phyloP scores from a whole-genome alignment of 2,888 invertebrate species.

The Idaea straminata region DNA sequence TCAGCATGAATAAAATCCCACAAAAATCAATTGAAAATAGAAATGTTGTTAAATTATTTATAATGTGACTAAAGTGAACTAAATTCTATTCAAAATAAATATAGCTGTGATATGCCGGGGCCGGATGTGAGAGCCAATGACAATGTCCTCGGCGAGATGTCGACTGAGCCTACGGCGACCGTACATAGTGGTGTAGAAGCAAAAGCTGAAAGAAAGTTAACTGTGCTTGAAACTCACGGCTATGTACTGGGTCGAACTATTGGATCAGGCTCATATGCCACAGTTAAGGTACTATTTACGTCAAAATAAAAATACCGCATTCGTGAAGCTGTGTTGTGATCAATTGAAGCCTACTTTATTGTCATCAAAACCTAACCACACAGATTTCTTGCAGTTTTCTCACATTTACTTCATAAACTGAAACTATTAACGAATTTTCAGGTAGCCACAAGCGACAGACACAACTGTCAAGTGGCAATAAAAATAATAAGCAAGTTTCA shows the following conservation, averaged over 20 bases:
- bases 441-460: slow-evolving; percentile 87
- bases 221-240: slow-evolving; percentile 89
- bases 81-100: slow-evolving; percentile 53
- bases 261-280: slow-evolving; percentile 91
- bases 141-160: slow-evolving; percentile 75
- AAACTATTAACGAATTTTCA: slow-evolving; percentile 35
- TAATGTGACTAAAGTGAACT: slow-evolving; percentile 60
- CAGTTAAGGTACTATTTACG: slow-evolving; percentile 82
- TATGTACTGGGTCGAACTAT: slow-evolving; percentile 87
- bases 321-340: too few species aligned
- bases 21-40: slow-evolving; percentile 56
- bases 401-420: too few species aligned
- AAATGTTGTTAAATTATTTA: slow-evolving; percentile 65
- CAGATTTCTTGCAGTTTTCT: too few species aligned
- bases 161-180: slow-evolving; percentile 69
- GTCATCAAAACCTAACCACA: too few species aligned
- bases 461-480: slow-evolving; percentile 87
- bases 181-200: slow-evolving; percentile 68
- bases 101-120: slow-evolving; percentile 76
- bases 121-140: slow-evolving; percentile 74
- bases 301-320: too few species aligned
- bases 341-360: too few species aligned
- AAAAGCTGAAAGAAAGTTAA: slow-evolving; percentile 71
- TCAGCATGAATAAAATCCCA: slow-evolving; percentile 56
- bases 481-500: slow-evolving; percentile 92